Evolutionary conservation across 2,888 invertebrate species (phyloP).

Genomic region (Hemaris fuciformis): DNA sequence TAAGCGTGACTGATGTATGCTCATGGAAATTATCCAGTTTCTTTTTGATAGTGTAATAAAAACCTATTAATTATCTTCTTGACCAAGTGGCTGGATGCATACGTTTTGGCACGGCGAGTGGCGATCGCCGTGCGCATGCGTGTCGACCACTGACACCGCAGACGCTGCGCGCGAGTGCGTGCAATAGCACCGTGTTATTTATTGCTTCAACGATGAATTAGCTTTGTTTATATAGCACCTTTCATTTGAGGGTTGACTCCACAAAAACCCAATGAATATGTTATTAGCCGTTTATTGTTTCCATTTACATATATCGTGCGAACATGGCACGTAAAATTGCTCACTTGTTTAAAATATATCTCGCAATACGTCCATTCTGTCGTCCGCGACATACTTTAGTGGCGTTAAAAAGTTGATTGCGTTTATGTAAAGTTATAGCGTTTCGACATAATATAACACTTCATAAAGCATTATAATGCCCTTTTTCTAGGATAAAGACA

Average conservation of each 20-base stretch:
- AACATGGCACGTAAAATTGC: conserved; percentile 32
- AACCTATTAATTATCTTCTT: conserved; percentile 34
- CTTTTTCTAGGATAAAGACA: background rate
- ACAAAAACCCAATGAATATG: conserved; percentile 66
- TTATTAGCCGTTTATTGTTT: conserved; percentile 51
- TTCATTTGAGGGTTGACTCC: conserved; percentile 57
- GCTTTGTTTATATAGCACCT: conserved; percentile 60
- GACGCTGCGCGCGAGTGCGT: conserved; percentile 74
- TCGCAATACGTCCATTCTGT: background rate
- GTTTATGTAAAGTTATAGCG: background rate
- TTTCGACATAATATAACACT: background rate
- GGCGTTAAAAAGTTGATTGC: background rate
- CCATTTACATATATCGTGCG: conserved; percentile 46
- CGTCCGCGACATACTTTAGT: background rate
- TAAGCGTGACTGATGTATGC: background rate
- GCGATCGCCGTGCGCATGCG: conserved; percentile 54
- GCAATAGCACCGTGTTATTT: conserved; percentile 68
- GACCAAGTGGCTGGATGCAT: conserved; percentile 49
- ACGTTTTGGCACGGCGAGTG: conserved; percentile 67
- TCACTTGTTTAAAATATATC: background rate
- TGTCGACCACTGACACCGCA: conserved; percentile 51
- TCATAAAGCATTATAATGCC: background rate
- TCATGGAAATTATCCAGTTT: background rate
- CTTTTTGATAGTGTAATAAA: conserved; percentile 7
- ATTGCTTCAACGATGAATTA: conserved; percentile 66